These are phyloP conservation scores for Rhodinocichla rosea DNA, from an alignment of 2,113 vertebrate genomes.

Conservation along the genomic window DNA sequence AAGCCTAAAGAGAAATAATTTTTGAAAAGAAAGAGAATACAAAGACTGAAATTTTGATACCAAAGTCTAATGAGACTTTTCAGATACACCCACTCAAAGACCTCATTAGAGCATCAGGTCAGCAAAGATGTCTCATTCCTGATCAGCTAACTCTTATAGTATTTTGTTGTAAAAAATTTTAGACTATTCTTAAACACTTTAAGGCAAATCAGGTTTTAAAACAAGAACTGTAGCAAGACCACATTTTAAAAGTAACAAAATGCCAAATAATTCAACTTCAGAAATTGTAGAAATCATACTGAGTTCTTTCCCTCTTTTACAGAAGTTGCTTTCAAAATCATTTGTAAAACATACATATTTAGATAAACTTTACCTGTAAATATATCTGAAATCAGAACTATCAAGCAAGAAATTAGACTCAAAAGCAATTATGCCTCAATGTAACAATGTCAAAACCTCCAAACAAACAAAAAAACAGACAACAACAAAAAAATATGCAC, in stretches of 20 bases:
- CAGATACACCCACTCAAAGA: neutral
- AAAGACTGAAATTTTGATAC: neutral
- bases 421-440: neutral
- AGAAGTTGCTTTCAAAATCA: neutral
- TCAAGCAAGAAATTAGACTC: neutral
- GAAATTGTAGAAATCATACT: neutral
- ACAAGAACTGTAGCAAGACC: neutral
- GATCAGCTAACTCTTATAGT: neutral
- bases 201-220: neutral
- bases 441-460: neutral
- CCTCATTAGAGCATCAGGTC: neutral
- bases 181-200: neutral
- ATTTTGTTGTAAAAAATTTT: neutral
- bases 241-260: neutral
- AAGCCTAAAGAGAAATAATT: neutral
- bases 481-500: neutral
- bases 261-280: neutral
- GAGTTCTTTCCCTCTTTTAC: neutral
- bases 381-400: neutral
- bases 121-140: neutral
- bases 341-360: neutral
- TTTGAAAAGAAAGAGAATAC: neutral
- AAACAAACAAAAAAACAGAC: neutral
- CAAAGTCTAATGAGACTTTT: neutral
- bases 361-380: neutral